A percentile compares a stretch with the other conserved stretches of the same genome.
phyloP scores from a whole-genome alignment of 2,113 vertebrate genomes.

The Myotis davidii region DNA sequence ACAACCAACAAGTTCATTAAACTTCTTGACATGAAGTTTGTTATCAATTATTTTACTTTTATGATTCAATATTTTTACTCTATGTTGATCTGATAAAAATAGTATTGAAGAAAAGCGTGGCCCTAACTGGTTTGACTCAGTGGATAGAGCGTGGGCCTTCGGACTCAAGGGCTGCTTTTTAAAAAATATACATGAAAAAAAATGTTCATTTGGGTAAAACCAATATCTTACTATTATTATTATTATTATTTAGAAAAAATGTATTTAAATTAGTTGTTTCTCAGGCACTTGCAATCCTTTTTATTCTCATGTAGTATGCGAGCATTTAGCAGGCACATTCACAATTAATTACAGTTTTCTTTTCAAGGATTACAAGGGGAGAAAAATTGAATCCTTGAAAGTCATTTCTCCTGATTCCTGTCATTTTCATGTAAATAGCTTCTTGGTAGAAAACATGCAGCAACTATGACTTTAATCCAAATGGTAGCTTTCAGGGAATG shows the following conservation, averaged over 20 bases:
- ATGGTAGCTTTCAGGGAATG: not conserved
- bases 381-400: conserved; percentile 48
- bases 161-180: not conserved
- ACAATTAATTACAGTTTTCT: conserved; percentile 40
- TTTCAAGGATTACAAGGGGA: conserved; percentile 26
- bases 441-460: conserved; percentile 34
- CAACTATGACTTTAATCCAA: conserved; percentile 29
- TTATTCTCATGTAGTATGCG: not conserved
- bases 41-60: not conserved
- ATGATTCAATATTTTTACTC: not conserved
- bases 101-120: not conserved
- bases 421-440: conserved; percentile 58
- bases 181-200: not conserved
- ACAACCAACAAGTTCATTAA: too few species aligned
- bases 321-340: conserved; percentile 5
- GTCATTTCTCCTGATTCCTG: conserved; percentile 62
- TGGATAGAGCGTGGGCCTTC: too few species aligned
- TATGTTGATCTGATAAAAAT: not conserved
- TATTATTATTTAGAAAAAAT: too few species aligned
- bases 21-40: not conserved
- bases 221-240: not conserved
- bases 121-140: too few species aligned
- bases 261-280: conserved; percentile 31
- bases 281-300: conserved; percentile 40
- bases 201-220: not conserved